These are phyloP conservation scores for Oreochromis spilurus DNA, from an alignment of 2,113 vertebrate genomes.

Conservation along the genomic window DNA sequence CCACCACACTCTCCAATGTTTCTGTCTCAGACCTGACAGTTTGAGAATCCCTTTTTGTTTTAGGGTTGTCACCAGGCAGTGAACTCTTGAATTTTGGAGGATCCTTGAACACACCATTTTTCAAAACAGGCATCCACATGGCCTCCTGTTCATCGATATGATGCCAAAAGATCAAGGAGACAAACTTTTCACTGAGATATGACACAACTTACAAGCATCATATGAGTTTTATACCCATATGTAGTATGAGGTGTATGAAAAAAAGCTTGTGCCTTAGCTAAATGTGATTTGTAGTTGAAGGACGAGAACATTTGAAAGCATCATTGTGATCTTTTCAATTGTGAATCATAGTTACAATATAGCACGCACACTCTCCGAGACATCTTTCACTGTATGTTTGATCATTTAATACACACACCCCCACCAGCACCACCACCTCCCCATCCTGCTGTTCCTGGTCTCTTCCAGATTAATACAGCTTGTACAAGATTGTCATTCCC, in stretches of 20 bases:
- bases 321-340: background rate
- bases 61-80: background rate
- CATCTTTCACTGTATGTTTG: slow-evolving; percentile 8
- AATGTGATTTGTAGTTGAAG: background rate
- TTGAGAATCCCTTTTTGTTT: background rate
- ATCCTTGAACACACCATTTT: background rate
- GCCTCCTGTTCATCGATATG: background rate
- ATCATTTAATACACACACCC: background rate
- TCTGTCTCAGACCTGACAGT: background rate
- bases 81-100: background rate
- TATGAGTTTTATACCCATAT: background rate
- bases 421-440: background rate
- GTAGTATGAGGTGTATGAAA: background rate
- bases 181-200: background rate
- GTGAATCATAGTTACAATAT: slow-evolving; percentile 14
- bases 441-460: background rate
- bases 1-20: background rate
- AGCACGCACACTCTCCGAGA: background rate
- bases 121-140: background rate
- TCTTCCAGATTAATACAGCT: background rate
- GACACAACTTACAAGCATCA: background rate
- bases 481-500: slow-evolving; percentile 1
- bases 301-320: background rate
- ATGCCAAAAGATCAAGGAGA: background rate
- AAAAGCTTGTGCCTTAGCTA: background rate